phyloP scores from a whole-genome alignment of 2,113 vertebrate species.

The Tapirus terrestris region DNA sequence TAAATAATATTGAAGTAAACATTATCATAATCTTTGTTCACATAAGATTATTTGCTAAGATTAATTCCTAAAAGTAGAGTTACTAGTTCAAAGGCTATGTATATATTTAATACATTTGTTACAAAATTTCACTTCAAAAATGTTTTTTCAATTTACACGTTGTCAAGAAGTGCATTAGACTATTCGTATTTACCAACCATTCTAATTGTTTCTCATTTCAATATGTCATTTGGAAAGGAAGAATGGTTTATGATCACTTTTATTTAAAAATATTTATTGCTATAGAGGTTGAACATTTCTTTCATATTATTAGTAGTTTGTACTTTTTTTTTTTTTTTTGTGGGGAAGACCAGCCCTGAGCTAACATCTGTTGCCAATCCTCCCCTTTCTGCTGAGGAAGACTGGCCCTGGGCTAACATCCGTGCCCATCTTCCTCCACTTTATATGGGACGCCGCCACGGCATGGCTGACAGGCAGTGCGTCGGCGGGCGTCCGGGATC shows the following conservation, averaged over 20 bases:
- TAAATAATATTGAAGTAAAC: neutral
- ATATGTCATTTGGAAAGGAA: neutral
- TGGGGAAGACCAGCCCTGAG: too few species aligned
- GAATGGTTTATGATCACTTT: neutral
- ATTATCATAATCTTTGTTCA: neutral
- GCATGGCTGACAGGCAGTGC: too few species aligned
- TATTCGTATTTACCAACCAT: neutral
- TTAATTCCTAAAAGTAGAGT: neutral
- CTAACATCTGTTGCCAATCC: too few species aligned
- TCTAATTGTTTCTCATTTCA: slow-evolving; percentile 5
- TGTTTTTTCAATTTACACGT: neutral
- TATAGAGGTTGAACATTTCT: neutral
- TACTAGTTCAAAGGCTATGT: neutral
- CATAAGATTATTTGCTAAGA: neutral
- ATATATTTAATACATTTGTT: neutral
- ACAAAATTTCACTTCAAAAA: slow-evolving; percentile 18
- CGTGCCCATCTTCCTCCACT: too few species aligned
- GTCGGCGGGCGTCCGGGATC: too few species aligned
- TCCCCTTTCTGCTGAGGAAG: too few species aligned
- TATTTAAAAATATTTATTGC: neutral
- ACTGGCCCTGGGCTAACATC: too few species aligned
- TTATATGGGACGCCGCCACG: too few species aligned
- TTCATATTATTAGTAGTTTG: neutral
- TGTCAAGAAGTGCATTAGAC: neutral
- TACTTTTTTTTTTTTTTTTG: too few species aligned